Evolutionary conservation across 1,140 invertebrate species (phyloP), one percentile per base, ranked within the genome.

Genomic region (Drosophila athabasca): DNA sequence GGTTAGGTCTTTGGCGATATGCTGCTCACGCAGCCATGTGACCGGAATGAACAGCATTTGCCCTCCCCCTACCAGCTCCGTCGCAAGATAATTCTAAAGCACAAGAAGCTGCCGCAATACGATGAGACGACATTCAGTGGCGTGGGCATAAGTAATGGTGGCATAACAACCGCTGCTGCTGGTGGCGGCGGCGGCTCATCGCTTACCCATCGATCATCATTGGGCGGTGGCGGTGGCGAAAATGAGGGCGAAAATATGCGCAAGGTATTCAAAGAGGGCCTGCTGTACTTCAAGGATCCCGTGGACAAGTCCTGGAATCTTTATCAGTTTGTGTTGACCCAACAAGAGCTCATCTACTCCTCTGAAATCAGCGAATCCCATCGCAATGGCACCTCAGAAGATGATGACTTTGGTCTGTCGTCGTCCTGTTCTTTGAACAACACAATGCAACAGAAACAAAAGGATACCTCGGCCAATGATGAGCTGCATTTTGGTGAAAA

Each of bases 401-500:
- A 94, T 31, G 92, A 93, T 15, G 94, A 94, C 13, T 88, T 88
- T 49, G 77, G 73, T 3, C 29, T 78, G 0, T 85, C 90, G 8
- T 59, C 71, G 0, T 53, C 76, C 6, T 74, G 67, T 6, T 66
- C 72, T 0, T 31, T 88, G 8, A 87, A 83, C 13, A 71, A 52
- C 51, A 83, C 62, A 8, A 79, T 88, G 64, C 84, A 91, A 45
- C 88, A 91, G 7, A 90, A 91, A 52, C 76, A 89, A 5, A 92
- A 92, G 54, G 91, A 92, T 19, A 82, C 79, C 8, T 76, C 89
- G 2, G 79, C 79, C 9, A 95, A 95, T 75, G 95, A 98, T 91
- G 98, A 99, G 90, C 92, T 99, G 51, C 98, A 99, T 93, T 98
- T 97, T 90, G 95, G 96, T 67, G 98, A 99, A 92, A 96, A 96